Evolutionary conservation across 2,113 vertebrate species (phyloP), one percentile per base, ranked within the genome.

Genomic region (Eidolon helvum): DNA sequence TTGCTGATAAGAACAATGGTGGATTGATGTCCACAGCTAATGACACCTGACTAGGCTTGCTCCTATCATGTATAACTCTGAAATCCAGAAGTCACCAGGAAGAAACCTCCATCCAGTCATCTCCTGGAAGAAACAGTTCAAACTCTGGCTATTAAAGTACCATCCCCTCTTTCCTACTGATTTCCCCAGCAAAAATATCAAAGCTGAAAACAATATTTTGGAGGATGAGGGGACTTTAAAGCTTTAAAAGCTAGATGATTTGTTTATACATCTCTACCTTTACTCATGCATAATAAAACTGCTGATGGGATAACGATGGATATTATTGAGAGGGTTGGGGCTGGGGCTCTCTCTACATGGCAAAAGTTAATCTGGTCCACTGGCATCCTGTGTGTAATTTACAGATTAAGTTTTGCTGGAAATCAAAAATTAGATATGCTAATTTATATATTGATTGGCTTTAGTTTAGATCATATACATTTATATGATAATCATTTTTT

Each of bases 401-500:
- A 78, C 28, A 83, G 19, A 66, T 65, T 57, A 85, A 45, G 11
- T 96, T 69, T 35, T 82, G 33, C 43, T 84, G 3, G 40, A 79
- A 90, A 38, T 65, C 6, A 90, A 92, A 94, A 59, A 19, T 43
- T 26, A 28, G 15, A 84, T 24, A 61, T 65, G 43, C 21, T 63
- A 35, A 85, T 65, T 53, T 75, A 11, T 69, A 57, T 28, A 38
- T 24, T 87, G n/a, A 77, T 18, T 85, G 43, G 4, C 33, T 86
- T 79, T 38, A 24, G 8, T 53, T 88, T 71, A 80, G 26, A 40
- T 45, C 15, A 10, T 35, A 26, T 9, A 65, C 53, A 80, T 89
- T 69, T 43, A 87, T 19, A 61, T 53, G 48, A 30, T 55, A 5
- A 75, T 59, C 24, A 63, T 79, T 94, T 95, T 92, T 69, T 92